Conservation (phyloP, 2,797 vertebrate genomes). For the Chiloscyllium punctatum region DNA sequence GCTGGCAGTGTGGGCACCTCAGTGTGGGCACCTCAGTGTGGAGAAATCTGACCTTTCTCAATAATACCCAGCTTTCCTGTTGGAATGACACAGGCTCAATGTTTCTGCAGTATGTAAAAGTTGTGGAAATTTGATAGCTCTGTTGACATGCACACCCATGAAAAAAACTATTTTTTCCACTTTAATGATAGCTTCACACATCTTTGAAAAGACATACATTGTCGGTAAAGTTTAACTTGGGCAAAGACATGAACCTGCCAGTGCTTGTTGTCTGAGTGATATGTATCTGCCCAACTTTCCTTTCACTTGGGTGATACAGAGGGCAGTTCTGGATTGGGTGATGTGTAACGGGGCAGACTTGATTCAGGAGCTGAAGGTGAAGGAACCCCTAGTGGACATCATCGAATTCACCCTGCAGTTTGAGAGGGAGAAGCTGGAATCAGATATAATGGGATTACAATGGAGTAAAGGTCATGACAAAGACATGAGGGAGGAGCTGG, state of each 20-base stretch:
- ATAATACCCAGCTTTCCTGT: neutral
- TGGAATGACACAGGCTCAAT: no score
- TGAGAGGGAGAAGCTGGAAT: no score
- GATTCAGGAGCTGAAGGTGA: no score
- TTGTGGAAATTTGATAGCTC: neutral
- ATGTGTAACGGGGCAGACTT: no score
- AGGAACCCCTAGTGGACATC: no score
- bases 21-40: neutral
- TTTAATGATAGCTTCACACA: neutral
- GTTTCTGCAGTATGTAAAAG: neutral
- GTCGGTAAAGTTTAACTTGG: neutral
- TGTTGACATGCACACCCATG: no score
- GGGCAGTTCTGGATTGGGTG: neutral
- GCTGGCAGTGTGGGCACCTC: no score
- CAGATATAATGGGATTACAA: no score
- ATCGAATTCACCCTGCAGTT: no score
- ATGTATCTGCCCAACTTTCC: neutral
- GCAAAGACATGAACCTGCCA: neutral
- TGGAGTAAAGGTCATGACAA: no score
- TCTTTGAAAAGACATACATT: neutral
- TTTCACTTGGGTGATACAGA: neutral
- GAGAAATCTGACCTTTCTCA: neutral
- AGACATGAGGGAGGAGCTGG: no score
- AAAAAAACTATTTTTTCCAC: neutral
- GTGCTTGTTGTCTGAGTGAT: neutral